Evolutionary conservation across 2,888 invertebrate genomes (phyloP).

Genomic region (Andrena camellia): DNA sequence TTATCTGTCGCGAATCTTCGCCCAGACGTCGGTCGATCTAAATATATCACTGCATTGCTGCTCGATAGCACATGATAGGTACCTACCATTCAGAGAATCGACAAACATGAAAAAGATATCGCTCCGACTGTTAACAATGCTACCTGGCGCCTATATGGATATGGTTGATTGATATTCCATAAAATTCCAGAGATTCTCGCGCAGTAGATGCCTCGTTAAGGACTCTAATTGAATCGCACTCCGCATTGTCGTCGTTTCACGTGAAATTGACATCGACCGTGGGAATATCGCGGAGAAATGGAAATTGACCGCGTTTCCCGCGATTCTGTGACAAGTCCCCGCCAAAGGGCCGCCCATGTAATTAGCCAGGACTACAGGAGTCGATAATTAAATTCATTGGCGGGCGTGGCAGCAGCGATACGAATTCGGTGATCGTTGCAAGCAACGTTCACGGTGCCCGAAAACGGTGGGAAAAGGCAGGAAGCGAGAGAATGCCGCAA

Average conservation of each 20-base stretch:
- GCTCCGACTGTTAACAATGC: too few species aligned
- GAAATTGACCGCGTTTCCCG: background rate
- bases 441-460: constrained; percentile 9
- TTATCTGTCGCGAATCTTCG: constrained; percentile 68
- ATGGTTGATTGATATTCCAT: background rate
- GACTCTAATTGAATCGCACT: background rate
- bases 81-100: too few species aligned
- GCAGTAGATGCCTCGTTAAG: background rate
- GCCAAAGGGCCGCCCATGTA: constrained; percentile 41
- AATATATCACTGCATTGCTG: constrained; percentile 29
- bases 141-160: too few species aligned
- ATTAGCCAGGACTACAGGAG: constrained; percentile 64
- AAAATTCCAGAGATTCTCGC: background rate
- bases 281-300: background rate
- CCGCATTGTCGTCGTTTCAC: background rate
- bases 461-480: background rate
- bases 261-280: background rate
- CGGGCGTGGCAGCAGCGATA: constrained; percentile 17
- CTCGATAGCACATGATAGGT: constrained; percentile 13
- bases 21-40: constrained; percentile 22
- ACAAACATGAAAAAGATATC: background rate
- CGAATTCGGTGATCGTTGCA: constrained; percentile 21
- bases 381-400: constrained; percentile 68
- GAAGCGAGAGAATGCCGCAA: background rate
- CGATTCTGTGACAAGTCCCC: background rate